phyloP scores from a whole-genome alignment of 1,140 invertebrate species.

The Macrostomum lignano region DNA sequence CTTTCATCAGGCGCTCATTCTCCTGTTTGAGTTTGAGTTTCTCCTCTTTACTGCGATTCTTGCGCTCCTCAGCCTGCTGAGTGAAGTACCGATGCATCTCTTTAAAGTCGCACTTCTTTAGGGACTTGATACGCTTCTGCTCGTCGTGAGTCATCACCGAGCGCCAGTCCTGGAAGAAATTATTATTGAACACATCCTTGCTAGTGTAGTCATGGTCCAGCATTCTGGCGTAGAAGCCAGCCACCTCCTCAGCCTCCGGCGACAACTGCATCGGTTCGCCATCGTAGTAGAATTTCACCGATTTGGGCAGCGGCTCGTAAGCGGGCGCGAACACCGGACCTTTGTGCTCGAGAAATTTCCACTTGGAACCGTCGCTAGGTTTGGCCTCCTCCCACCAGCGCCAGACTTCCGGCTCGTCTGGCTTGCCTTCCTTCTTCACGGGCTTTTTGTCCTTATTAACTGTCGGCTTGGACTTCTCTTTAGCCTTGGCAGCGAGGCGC shows the following conservation, averaged over 20 bases:
- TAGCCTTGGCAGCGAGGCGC: too few species aligned
- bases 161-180: slow-evolving; percentile 60
- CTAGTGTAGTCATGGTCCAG: slow-evolving; percentile 92
- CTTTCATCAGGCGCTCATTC: slow-evolving; percentile 58
- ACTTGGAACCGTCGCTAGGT: slow-evolving; percentile 68
- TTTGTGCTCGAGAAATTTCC: slow-evolving; percentile 79
- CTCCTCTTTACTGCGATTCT: slow-evolving; percentile 57
- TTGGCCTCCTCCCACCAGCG: slow-evolving; percentile 79
- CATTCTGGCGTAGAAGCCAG: slow-evolving; percentile 88
- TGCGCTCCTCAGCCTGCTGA: slow-evolving; percentile 43
- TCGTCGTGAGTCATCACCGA: slow-evolving; percentile 57
- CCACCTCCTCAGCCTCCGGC: slow-evolving; percentile 64
- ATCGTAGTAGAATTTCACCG: slow-evolving; percentile 70
- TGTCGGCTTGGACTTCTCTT: too few species aligned
- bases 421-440: slow-evolving; percentile 1
- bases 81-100: slow-evolving; percentile 59
- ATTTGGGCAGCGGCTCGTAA: slow-evolving; percentile 63
- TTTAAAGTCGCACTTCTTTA: slow-evolving; percentile 77
- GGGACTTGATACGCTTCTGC: slow-evolving; percentile 45
- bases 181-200: slow-evolving; percentile 73
- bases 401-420: slow-evolving; percentile 6
- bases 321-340: slow-evolving; percentile 80
- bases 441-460: too few species aligned
- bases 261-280: slow-evolving; percentile 47
- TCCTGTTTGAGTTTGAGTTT: slow-evolving; percentile 57